These are phyloP conservation scores for Odontamblyopus rebecca DNA, from an alignment of 2,797 vertebrate species.

Conservation along the genomic window DNA sequence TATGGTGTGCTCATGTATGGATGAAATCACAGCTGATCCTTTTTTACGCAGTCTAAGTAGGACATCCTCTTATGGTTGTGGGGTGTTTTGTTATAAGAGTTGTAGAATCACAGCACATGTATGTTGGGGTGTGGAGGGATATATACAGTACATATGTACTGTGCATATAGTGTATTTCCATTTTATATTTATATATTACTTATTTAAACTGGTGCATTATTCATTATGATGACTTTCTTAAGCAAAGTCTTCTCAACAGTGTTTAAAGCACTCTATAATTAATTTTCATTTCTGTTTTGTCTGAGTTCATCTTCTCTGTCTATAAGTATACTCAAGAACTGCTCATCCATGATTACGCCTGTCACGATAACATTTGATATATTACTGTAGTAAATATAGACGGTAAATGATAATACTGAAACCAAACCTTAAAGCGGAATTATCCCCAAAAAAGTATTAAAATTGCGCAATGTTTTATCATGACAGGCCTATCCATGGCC, in stretches of 20 bases:
- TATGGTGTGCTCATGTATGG: constrained; percentile 15
- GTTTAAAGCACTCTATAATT: neutral
- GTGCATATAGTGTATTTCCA: neutral
- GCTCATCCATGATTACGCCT: too few species aligned
- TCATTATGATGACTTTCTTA: neutral
- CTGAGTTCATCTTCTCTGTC: neutral
- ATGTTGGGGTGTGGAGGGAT: neutral
- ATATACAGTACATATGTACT: neutral
- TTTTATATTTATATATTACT: neutral
- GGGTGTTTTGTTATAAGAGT: neutral
- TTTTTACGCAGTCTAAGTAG: constrained; percentile 32
- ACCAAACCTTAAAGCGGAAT: too few species aligned
- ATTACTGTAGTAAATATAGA: too few species aligned
- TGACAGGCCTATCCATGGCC: neutral
- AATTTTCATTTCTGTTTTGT: neutral
- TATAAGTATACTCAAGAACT: too few species aligned
- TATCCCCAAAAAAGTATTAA: too few species aligned
- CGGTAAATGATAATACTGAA: too few species aligned
- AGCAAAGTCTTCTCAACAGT: neutral
- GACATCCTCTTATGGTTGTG: constrained; percentile 4
- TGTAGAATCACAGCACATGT: neutral
- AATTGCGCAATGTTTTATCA: too few species aligned
- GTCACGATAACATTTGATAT: too few species aligned
- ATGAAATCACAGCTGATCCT: constrained; percentile 28
- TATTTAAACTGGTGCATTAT: neutral